Evolutionary conservation across 1,140 invertebrate genomes (phyloP).

Genomic region (Ganaspis sp.): DNA sequence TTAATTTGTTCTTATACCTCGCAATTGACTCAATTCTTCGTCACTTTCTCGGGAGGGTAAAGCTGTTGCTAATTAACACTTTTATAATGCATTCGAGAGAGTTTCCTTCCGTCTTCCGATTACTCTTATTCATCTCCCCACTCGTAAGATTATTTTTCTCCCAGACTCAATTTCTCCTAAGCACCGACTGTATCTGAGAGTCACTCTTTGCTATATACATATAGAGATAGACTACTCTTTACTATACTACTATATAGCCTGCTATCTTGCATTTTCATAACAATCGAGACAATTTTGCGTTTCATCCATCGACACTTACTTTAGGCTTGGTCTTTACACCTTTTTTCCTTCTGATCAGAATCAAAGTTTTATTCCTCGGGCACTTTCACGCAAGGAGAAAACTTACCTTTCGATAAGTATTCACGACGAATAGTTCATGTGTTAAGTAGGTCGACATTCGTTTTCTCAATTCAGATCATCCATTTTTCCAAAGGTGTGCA

Average conservation of each 20-base stretch:
- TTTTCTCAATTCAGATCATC: slow-evolving; percentile 54
- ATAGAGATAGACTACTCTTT: slow-evolving; percentile 44
- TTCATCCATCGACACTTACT: slow-evolving; percentile 44
- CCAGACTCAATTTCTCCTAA: slow-evolving; percentile 30
- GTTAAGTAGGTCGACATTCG: slow-evolving; percentile 64
- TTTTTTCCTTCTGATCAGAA: slow-evolving; percentile 48
- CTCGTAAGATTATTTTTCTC: slow-evolving; percentile 34
- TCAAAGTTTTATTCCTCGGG: slow-evolving; percentile 55
- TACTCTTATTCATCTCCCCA: slow-evolving; percentile 41
- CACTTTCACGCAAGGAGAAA: slow-evolving; percentile 69
- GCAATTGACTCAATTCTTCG: slow-evolving; percentile 21
- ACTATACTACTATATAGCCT: slow-evolving; percentile 24
- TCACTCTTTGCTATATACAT: slow-evolving; percentile 45
- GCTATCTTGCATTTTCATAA: not conserved
- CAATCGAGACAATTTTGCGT: slow-evolving; percentile 42
- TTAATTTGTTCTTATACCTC: slow-evolving; percentile 46
- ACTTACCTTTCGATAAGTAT: slow-evolving; percentile 71
- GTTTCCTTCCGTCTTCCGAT: slow-evolving; percentile 68
- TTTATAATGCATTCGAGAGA: slow-evolving; percentile 51
- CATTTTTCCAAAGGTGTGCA: slow-evolving; percentile 55
- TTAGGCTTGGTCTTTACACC: slow-evolving; percentile 50
- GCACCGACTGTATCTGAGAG: slow-evolving; percentile 31
- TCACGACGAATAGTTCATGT: slow-evolving; percentile 66
- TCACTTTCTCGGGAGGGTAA: slow-evolving; percentile 36
- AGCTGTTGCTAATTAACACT: slow-evolving; percentile 66